Evolutionary conservation across 1,140 invertebrate genomes (phyloP), one percentile per base, ranked within the genome.

Genomic region (Eupeodes corollae): DNA sequence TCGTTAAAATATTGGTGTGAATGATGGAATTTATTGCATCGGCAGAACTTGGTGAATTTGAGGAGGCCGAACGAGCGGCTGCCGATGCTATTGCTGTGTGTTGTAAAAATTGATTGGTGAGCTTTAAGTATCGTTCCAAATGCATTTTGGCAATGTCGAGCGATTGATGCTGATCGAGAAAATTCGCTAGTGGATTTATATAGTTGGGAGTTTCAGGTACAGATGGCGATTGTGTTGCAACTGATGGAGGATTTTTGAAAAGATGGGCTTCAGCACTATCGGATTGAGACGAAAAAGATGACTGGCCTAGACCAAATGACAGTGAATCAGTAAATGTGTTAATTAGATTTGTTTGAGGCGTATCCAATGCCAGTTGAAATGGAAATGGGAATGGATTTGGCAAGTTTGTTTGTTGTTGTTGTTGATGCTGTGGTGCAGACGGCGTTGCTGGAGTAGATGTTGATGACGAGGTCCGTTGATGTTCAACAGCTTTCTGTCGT

Each of bases 21-120:
- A 50, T 50, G 6, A 45, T 14, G 11, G 35, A 38, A 16, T 40
- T 49, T n/a, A 49, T 44, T n/a, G 35, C 14, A 14, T 49, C 43
- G 5, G 15, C 14, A 10, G 35, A 35, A 5, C 9, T 14, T 14
- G 35, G 11, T 2, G 44, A 35, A 35, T 35, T 46, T 14, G 31
- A 15, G 8, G 44, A 46, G 14, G 41, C 47, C 14, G 41, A 21
- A 6, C 14, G 18, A 5, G 37, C 42, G 13, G 47, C 41, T n/a
- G 41, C 47, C 18, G 42, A 14, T 30, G 42, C 37, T 6, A 44
- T 44, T 41, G 46, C 31, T 3, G 39, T 38, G 5, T 46, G 32
- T 13, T 50, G 35, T 11, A 52, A 33, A 52, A 49, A 52, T 31
- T 48, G 42, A 42, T 52, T 46, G 14, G 46, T 52, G 12, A 52